These are phyloP conservation scores for Lonchura striata DNA, from an alignment of 2,113 vertebrate genomes.

Conservation along the genomic window DNA sequence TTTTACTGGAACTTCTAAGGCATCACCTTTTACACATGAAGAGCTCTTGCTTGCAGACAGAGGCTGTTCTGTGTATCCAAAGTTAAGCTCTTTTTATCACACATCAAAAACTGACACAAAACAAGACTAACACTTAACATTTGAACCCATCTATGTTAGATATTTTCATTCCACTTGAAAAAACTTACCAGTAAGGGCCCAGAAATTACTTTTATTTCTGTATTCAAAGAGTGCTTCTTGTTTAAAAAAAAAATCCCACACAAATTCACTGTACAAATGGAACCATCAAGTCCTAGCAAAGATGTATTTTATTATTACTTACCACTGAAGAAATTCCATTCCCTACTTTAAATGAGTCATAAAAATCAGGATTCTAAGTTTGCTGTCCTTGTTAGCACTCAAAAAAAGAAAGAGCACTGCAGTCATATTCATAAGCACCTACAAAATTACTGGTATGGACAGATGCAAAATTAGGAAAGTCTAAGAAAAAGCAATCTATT, in stretches of 20 bases:
- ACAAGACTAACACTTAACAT: background rate
- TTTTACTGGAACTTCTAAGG: background rate
- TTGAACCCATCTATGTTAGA: background rate
- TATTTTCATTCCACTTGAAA: background rate
- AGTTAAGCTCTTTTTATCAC: background rate
- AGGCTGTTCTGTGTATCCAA: background rate
- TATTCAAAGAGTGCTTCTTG: background rate
- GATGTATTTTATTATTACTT: background rate
- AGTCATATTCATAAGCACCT: background rate
- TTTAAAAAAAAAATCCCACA: background rate
- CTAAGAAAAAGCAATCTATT: background rate
- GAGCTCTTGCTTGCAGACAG: background rate
- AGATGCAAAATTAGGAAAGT: background rate
- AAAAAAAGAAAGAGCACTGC: background rate
- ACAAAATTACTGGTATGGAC: background rate
- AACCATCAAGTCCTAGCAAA: background rate
- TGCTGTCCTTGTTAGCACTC: background rate
- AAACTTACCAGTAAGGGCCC: background rate
- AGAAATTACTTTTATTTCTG: background rate
- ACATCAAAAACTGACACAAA: background rate
- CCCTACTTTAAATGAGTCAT: background rate
- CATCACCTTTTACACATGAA: background rate
- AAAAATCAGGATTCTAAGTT: background rate
- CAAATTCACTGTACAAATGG: background rate
- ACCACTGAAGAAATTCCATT: background rate